A percentile compares a stretch with the other conserved stretches of the same genome.
Conservation (phyloP, 1,140 invertebrate genomes). For the Apocrypta bakeri region DNA sequence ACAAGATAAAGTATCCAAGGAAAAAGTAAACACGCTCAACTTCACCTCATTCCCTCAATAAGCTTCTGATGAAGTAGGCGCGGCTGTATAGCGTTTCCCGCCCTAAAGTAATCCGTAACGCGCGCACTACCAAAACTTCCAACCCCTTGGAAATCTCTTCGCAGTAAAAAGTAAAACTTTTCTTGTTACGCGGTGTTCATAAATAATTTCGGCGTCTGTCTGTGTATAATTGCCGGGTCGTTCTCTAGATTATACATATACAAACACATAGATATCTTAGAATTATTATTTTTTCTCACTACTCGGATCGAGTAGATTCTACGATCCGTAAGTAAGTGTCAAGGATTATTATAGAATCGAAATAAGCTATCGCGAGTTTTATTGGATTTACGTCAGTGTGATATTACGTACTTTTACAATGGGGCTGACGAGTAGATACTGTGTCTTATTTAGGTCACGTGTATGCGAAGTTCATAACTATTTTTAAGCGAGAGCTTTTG, state of each 20-base stretch:
- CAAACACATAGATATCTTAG: not conserved
- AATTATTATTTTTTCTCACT: not conserved
- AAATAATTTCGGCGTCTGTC: conserved; percentile 25
- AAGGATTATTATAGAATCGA: not conserved
- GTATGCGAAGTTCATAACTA: too few species aligned
- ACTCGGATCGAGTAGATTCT: too few species aligned
- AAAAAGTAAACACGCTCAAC: conserved; percentile 20
- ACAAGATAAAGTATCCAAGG: conserved; percentile 14
- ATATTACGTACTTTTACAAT: too few species aligned
- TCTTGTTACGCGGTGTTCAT: conserved; percentile 42
- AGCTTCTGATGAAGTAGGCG: not conserved
- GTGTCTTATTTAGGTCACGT: too few species aligned
- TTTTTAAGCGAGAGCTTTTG: too few species aligned
- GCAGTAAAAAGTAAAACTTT: conserved; percentile 20
- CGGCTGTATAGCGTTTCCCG: not conserved
- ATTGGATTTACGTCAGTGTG: too few species aligned
- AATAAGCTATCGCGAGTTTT: not conserved
- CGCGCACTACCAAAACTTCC: not conserved
- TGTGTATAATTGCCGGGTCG: not conserved
- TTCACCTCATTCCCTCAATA: not conserved
- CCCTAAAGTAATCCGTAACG: conserved; percentile 20
- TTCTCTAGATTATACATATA: not conserved
- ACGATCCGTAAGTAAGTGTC: too few species aligned
- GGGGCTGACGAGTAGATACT: too few species aligned
- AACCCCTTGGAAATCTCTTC: not conserved